Conservation (phyloP, 1,140 invertebrate genomes). For the Drosophila pseudoobscura region DNA sequence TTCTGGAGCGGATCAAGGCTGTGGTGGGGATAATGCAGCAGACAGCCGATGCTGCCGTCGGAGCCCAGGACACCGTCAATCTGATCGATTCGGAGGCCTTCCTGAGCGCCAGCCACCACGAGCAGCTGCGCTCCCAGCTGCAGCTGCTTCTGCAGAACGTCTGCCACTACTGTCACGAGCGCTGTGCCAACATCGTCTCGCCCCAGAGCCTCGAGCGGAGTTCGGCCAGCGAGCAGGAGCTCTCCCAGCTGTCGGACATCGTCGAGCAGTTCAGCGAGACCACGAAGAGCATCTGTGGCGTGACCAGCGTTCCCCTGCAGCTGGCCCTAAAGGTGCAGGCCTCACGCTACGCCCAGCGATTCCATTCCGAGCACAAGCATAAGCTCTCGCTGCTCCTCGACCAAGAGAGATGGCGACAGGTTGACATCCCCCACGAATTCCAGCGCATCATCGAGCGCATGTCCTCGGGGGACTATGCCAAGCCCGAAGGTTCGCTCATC, state of each 20-base stretch:
- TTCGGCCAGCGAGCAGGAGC: conserved; percentile 88
- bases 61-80: conserved; percentile 84
- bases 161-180: conserved; percentile 96
- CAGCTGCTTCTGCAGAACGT: conserved; percentile 90
- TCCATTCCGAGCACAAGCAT: conserved; percentile 94
- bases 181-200: conserved; percentile 92
- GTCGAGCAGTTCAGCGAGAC: conserved; percentile 91
- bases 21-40: conserved; percentile 89
- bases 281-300: conserved; percentile 91
- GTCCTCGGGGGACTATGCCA: conserved; percentile 83
- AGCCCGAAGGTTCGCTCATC: conserved; percentile 73
- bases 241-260: conserved; percentile 90
- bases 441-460: conserved; percentile 93
- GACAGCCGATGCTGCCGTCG: conserved; percentile 86
- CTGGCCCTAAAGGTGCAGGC: conserved; percentile 94
- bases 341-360: conserved; percentile 94
- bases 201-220: conserved; percentile 89
- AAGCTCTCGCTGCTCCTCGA: conserved; percentile 94
- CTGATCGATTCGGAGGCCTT: conserved; percentile 87
- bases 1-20: conserved; percentile 87
- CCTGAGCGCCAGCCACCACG: conserved; percentile 88
- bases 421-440: conserved; percentile 94
- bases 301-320: conserved; percentile 90
- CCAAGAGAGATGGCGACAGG: conserved; percentile 95
- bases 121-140: conserved; percentile 88